Evolutionary conservation across 2,797 vertebrate species (phyloP).

Genomic region (Enteromius argenteus): DNA sequence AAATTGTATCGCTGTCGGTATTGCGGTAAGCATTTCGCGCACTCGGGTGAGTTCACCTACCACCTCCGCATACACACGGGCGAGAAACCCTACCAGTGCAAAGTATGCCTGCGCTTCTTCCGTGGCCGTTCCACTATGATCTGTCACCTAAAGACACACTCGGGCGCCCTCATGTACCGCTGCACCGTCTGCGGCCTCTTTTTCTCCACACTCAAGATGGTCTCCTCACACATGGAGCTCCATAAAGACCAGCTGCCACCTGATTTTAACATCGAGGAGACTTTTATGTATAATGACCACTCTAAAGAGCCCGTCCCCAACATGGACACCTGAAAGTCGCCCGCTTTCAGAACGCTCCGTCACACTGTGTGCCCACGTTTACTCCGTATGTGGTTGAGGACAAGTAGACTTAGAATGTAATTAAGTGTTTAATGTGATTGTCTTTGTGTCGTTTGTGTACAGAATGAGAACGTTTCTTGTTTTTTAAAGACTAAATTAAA

Average conservation of each 20-base stretch:
- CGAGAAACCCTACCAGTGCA: conserved; percentile 98
- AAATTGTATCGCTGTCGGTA: conserved; percentile 94
- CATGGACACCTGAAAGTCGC: conserved; percentile 82
- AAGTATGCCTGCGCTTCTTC: conserved; percentile 97
- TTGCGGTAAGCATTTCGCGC: conserved; percentile 95
- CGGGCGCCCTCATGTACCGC: conserved; percentile 97
- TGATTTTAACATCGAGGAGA: conserved; percentile 97
- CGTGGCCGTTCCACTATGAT: conserved; percentile 97
- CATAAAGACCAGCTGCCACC: conserved; percentile 94
- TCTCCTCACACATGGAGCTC: conserved; percentile 94
- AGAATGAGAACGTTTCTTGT: conserved; percentile 3
- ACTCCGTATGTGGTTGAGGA: conserved; percentile 10
- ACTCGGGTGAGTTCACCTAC: conserved; percentile 98
- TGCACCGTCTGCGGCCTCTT: conserved; percentile 94
- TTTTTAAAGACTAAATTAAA: conserved; percentile 23
- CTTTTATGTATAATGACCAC: conserved; percentile 99
- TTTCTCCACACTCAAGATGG: conserved; percentile 96
- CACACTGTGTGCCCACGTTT: conserved; percentile 34
- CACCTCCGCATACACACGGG: conserved; percentile 97
- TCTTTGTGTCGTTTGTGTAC: background rate
- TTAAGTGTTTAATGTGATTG: conserved; percentile 49
- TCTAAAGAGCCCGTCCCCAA: conserved; percentile 91
- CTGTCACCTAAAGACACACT: conserved; percentile 97
- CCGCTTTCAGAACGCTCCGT: background rate
- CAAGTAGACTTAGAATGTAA: conserved; percentile 53